Evolutionary conservation across 2,888 invertebrate genomes (phyloP).

Genomic region (Drosophila kuntzei): DNA sequence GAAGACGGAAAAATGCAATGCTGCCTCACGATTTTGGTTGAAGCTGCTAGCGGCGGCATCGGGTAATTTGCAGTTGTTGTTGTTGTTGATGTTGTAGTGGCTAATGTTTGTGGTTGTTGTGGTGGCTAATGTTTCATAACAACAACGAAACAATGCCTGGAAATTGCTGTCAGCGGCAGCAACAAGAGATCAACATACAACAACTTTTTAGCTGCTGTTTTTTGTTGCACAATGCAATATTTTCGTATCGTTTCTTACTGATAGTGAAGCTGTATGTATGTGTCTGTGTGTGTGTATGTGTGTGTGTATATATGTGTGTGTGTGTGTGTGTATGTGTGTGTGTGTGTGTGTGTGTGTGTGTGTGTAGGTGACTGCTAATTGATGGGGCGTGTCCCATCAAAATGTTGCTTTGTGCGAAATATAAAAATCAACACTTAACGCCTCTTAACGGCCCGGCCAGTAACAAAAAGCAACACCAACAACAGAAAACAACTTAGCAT

Average conservation of each 20-base stretch:
- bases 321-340: background rate
- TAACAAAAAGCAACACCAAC: slow-evolving; percentile 37
- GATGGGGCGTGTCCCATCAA: slow-evolving; percentile 57
- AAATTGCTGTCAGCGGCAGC: slow-evolving; percentile 70
- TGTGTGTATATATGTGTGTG: slow-evolving; percentile 5
- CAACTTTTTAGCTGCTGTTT: slow-evolving; percentile 46
- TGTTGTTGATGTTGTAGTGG: slow-evolving; percentile 20
- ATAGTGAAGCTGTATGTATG: background rate
- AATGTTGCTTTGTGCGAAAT: slow-evolving; percentile 65
- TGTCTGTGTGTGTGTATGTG: background rate
- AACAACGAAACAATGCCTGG: slow-evolving; percentile 79
- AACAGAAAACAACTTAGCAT: slow-evolving; percentile 23
- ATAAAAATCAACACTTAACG: slow-evolving; percentile 57
- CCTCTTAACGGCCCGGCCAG: slow-evolving; percentile 56
- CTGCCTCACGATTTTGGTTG: slow-evolving; percentile 58
- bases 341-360: background rate
- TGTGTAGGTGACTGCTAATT: slow-evolving; percentile 56
- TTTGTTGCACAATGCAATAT: slow-evolving; percentile 15
- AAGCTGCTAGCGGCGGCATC: slow-evolving; percentile 38
- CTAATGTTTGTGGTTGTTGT: slow-evolving; percentile 39
- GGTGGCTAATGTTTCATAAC: slow-evolving; percentile 78
- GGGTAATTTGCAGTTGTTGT: slow-evolving; percentile 58
- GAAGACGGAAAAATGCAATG: slow-evolving; percentile 35
- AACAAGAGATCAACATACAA: slow-evolving; percentile 47
- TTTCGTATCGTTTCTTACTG: background rate